phyloP scores from a whole-genome alignment of 2,888 invertebrate species.

The Scotopteryx bipunctaria region DNA sequence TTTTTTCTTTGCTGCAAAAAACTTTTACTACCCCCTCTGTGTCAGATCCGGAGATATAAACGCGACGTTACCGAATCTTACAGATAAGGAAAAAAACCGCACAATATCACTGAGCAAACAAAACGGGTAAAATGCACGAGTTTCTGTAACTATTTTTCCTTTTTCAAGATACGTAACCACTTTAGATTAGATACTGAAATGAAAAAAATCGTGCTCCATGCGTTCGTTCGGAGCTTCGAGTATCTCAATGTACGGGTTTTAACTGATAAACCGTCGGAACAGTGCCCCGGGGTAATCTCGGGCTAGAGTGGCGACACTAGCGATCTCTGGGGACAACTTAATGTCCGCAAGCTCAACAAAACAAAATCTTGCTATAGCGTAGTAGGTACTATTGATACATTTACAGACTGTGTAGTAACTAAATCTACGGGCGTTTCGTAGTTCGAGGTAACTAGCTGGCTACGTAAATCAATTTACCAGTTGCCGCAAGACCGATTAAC shows the following conservation, averaged over 20 bases:
- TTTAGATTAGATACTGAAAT: constrained; percentile 36
- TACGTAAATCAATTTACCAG: constrained; percentile 22
- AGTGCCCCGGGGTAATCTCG: constrained; percentile 53
- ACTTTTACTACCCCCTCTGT: constrained; percentile 9
- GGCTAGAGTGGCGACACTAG: constrained; percentile 44
- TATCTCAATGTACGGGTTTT: constrained; percentile 43
- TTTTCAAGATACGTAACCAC: constrained; percentile 37
- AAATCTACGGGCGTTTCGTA: constrained; percentile 10
- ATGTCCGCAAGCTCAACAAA: constrained; percentile 40
- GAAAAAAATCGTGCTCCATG: constrained; percentile 34
- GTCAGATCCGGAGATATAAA: constrained; percentile 17
- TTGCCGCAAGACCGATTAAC: constrained; percentile 20
- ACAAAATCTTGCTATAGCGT: constrained; percentile 31
- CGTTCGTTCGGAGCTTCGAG: constrained; percentile 35
- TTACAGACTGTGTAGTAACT: constrained; percentile 17
- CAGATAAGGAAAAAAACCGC: constrained; percentile 21
- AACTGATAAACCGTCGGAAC: constrained; percentile 52
- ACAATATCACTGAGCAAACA: constrained; percentile 20
- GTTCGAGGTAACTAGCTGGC: constrained; percentile 20
- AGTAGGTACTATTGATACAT: constrained; percentile 21
- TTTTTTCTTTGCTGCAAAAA: constrained; percentile 13
- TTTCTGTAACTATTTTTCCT: constrained; percentile 36
- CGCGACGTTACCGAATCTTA: constrained; percentile 16
- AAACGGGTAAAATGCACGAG: constrained; percentile 24
- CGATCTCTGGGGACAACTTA: constrained; percentile 40